phyloP scores from a whole-genome alignment of 2,797 vertebrate genomes.

The Leptoclinus maculatus region DNA sequence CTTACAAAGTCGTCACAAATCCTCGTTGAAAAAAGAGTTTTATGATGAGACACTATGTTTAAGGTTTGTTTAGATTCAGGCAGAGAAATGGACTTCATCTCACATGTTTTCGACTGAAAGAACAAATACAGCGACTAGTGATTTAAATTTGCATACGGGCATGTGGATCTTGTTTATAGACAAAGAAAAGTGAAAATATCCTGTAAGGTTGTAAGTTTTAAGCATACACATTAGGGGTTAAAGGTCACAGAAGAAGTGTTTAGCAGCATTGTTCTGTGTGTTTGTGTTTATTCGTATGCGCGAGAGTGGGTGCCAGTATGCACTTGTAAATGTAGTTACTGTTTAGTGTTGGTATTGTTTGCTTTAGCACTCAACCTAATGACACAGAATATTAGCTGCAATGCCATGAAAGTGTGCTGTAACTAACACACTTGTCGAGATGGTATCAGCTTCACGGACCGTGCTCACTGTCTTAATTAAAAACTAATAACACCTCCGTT shows the following conservation, averaged over 20 bases:
- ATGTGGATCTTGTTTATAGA: not conserved
- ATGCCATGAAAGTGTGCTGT: conserved; percentile 22
- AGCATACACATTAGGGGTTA: not conserved
- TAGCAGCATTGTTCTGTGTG: not conserved
- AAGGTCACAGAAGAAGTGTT: conserved; percentile 5
- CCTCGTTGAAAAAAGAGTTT: too few relatives aligned
- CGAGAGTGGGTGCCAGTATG: not conserved
- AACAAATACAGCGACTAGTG: not conserved
- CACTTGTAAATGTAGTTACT: conserved; percentile 16
- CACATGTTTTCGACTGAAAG: not conserved
- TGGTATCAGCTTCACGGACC: conserved; percentile 8
- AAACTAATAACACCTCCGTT: conserved; percentile 39
- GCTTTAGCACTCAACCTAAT: conserved; percentile 21
- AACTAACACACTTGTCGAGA: conserved; percentile 27
- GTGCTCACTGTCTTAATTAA: conserved; percentile 47
- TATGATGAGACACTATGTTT: not conserved
- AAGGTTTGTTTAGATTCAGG: not conserved
- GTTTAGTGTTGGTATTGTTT: conserved; percentile 33
- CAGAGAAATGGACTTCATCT: not conserved
- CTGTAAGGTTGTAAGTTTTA: not conserved
- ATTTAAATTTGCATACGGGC: not conserved
- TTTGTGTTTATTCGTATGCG: not conserved
- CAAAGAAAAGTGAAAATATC: not conserved
- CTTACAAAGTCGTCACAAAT: not conserved
- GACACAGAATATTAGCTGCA: conserved; percentile 31